phyloP scores from a whole-genome alignment of 2,888 invertebrate species.

The Brenthis ino region DNA sequence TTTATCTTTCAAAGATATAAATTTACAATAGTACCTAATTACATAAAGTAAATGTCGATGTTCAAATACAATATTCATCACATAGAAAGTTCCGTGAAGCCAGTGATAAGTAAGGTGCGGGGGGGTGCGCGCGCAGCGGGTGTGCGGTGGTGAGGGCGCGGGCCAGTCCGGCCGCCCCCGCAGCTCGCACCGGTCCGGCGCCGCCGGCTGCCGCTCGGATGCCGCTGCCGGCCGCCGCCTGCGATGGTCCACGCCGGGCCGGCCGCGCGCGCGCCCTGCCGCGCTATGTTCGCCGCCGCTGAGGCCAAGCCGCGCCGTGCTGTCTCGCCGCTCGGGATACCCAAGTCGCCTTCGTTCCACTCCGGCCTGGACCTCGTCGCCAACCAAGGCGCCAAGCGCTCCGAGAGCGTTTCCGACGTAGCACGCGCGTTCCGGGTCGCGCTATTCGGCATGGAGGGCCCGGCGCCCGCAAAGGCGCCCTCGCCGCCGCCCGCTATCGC shows the following conservation, averaged over 20 bases:
- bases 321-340: conserved; percentile 87
- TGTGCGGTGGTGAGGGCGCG: conserved; percentile 46
- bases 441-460: conserved; percentile 70
- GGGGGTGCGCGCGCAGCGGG: conserved; percentile 50
- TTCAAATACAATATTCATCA: no score
- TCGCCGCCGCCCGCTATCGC: conserved; percentile 70
- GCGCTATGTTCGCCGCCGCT: conserved; percentile 80
- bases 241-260: conserved; percentile 82
- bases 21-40: no score
- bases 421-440: conserved; percentile 78
- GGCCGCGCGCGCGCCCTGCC: conserved; percentile 79
- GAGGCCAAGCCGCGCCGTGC: conserved; percentile 78
- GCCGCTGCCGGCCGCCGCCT: conserved; percentile 81
- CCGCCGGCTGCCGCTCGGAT: conserved; percentile 78
- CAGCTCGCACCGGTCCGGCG: conserved; percentile 76
- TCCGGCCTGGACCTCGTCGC: conserved; percentile 92
- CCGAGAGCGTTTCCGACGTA: conserved; percentile 75
- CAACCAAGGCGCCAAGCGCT: conserved; percentile 79
- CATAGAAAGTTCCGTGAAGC: conserved; percentile 59
- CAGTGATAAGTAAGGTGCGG: conserved; percentile 39
- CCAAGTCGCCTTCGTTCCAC: conserved; percentile 94
- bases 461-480: conserved; percentile 67
- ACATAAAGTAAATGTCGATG: no score
- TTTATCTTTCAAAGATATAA: no score
- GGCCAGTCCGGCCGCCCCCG: conserved; percentile 75